A percentile compares a stretch with the other conserved stretches of the same genome.
phyloP scores from a whole-genome alignment of 2,888 invertebrate species.

The Andrena fulva region DNA sequence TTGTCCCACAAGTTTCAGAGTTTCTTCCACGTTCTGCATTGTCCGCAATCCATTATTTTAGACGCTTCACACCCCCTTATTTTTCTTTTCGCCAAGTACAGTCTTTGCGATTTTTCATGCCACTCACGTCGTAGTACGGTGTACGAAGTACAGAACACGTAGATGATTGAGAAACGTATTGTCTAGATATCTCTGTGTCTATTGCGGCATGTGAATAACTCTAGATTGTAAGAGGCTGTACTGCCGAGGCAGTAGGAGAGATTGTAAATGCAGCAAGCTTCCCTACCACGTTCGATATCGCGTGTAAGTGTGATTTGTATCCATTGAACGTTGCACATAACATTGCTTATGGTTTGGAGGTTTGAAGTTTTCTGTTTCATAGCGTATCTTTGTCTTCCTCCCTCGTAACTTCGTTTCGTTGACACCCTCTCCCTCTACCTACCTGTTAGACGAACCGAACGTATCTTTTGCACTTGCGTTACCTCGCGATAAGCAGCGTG shows the following conservation, averaged over 20 bases:
- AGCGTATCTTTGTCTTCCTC: not conserved
- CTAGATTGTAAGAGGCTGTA: constrained; percentile 21
- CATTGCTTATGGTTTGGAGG: constrained; percentile 25
- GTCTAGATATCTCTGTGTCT: constrained; percentile 17
- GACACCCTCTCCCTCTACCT: not conserved
- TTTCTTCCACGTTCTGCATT: constrained; percentile 1
- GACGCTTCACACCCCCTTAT: constrained; percentile 11
- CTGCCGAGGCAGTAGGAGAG: constrained; percentile 31
- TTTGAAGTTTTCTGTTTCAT: not conserved
- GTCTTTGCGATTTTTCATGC: constrained; percentile 21
- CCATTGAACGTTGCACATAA: constrained; percentile 2
- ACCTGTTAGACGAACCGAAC: not conserved
- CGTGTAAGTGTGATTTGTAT: not conserved
- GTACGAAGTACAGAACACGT: not conserved
- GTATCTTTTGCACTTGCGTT: not conserved
- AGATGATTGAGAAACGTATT: constrained; percentile 14
- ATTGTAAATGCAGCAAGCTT: constrained; percentile 17
- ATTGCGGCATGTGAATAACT: constrained; percentile 40
- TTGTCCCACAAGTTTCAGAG: not conserved
- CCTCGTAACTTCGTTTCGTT: not conserved
- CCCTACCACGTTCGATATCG: not conserved
- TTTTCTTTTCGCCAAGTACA: constrained; percentile 33
- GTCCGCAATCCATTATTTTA: constrained; percentile 13
- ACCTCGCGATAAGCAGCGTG: not conserved
- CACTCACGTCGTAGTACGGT: not conserved